Evolutionary conservation across 2,797 vertebrate genomes (phyloP), one percentile per base, ranked within the genome.

Genomic region (Etheostoma perlongum): DNA sequence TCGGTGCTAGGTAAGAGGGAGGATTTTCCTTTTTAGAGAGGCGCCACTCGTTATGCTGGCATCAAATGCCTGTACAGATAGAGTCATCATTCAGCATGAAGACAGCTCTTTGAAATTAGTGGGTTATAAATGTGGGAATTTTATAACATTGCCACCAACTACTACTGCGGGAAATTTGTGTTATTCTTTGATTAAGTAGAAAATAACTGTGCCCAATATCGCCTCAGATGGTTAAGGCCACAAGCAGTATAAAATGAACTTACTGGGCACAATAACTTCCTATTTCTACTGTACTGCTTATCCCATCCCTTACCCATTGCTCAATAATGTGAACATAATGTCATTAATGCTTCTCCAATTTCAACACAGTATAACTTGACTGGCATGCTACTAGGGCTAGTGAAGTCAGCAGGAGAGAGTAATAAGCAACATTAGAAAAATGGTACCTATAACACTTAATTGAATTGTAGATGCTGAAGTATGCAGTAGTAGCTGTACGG

Each of bases 331-430:
- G 74, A 80, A 66, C 36, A 80, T 63, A 61, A 79, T 77, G 77
- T 83, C 78, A 78, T 81, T 33, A 57, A 27, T 66, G 51, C 67
- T 63, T 64, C 61, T 84, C 73, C 5, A 2, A 58, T 86, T 91
- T 77, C 82, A 86, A 64, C 74, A 76, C 58, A 19, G 55, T 76
- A 74, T 91, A 70, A 84, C 91, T 85, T 89, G 55, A 84, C 67
- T 76, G 71, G 76, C 85, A 84, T 77, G 75, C 81, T 76, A 77
- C 86, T 70, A 71, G 47, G 60, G 48, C 65, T 68, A 83, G 84
- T 74, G 82, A 81, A 83, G 81, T 90, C 83, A 88, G 90, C 87
- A 88, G 69, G 72, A 49, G 27, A 70, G 67, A 60, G 59, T 72
- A 80, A 67, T 40, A 74, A 49, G 63, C 68, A 83, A 57, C 69